These are phyloP conservation scores for Thaumetopoea pityocampa DNA, from an alignment of 1,140 invertebrate genomes.

Conservation along the genomic window DNA sequence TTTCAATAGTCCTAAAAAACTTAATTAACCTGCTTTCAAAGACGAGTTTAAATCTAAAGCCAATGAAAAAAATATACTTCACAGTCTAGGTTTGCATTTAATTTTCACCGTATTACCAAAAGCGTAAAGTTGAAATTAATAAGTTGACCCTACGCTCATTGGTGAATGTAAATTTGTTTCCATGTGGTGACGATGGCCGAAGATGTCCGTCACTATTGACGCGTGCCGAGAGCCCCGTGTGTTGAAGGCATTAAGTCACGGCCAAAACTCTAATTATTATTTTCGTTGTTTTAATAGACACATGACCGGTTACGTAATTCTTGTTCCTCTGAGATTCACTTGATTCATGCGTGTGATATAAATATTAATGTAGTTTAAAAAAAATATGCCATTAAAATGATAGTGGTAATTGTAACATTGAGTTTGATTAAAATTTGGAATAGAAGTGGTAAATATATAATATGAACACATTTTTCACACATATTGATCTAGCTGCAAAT, in stretches of 20 bases:
- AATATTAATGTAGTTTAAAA: background rate
- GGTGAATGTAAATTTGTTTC: constrained; percentile 38
- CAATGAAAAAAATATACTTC: constrained; percentile 16
- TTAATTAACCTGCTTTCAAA: constrained; percentile 70
- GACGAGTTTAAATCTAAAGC: constrained; percentile 44
- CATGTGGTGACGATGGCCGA: constrained; percentile 61
- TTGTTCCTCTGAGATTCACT: no score
- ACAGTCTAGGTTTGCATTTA: no score
- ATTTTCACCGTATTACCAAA: background rate
- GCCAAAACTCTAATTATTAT: constrained; percentile 62
- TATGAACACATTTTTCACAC: no score
- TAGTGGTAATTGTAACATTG: no score
- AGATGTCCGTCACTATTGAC: constrained; percentile 68
- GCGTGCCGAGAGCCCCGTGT: constrained; percentile 51
- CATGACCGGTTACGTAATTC: constrained; percentile 34
- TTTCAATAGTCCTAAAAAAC: constrained; percentile 67
- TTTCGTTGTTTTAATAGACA: constrained; percentile 45
- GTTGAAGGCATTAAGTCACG: constrained; percentile 42
- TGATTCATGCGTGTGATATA: background rate
- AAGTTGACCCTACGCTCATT: background rate
- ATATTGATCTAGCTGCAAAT: no score
- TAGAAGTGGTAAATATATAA: no score
- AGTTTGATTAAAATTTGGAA: no score
- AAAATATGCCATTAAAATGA: background rate
- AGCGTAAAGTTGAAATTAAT: constrained; percentile 16